Conservation (phyloP, 1,140 invertebrate genomes). For the Drosophila lacteicornis region DNA sequence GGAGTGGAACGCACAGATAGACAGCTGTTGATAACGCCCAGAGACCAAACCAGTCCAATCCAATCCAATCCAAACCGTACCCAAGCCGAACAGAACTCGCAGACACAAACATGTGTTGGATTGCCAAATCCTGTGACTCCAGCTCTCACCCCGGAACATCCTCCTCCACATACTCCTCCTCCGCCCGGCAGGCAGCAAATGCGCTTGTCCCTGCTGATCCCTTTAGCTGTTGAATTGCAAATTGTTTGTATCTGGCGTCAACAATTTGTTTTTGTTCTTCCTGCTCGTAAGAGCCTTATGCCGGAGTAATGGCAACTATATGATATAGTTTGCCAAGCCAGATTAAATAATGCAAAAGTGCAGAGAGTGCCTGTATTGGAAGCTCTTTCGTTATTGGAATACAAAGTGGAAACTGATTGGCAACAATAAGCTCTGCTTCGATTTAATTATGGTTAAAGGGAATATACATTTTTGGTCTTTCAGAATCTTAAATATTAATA, state of each 20-base stretch:
- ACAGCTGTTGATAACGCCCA: conserved; percentile 67
- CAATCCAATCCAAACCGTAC: conserved; percentile 20
- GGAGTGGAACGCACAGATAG: conserved; percentile 53
- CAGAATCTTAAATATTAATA: background rate
- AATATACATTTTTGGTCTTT: background rate
- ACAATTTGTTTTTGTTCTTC: conserved; percentile 62
- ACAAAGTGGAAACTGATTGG: conserved; percentile 11
- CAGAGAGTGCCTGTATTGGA: conserved; percentile 5
- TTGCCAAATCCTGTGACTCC: conserved; percentile 44
- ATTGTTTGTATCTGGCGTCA: conserved; percentile 78
- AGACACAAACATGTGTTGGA: conserved; percentile 59
- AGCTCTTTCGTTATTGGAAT: background rate
- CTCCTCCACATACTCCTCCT: background rate
- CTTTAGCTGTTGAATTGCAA: conserved; percentile 82
- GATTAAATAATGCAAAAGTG: conserved; percentile 28
- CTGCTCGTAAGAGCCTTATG: conserved; percentile 43
- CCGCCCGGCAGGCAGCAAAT: conserved; percentile 52
- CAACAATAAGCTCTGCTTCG: background rate
- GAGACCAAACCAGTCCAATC: conserved; percentile 17
- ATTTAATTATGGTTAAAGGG: background rate
- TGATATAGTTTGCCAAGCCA: conserved; percentile 39
- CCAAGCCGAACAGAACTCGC: conserved; percentile 18
- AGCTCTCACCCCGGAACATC: background rate
- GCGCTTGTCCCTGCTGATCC: conserved; percentile 81
- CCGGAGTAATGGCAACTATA: conserved; percentile 38